These are phyloP conservation scores for Stichodactyla mertensii DNA, from an alignment of 64 coral and sea anemone species.

Conservation along the genomic window DNA sequence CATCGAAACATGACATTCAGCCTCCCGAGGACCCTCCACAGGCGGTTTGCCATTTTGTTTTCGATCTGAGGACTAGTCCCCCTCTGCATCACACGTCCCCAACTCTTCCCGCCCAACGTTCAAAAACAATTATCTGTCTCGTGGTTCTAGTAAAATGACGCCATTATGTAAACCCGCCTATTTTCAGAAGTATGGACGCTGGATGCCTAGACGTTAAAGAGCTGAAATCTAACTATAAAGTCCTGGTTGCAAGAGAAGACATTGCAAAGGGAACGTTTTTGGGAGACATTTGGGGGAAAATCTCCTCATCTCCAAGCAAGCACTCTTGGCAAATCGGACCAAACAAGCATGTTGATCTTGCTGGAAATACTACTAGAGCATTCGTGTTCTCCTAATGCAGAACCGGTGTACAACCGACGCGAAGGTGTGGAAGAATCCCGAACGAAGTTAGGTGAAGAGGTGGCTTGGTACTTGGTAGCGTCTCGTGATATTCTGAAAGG, in stretches of 20 bases:
- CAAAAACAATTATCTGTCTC: too few relatives aligned
- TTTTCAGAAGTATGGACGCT: not conserved
- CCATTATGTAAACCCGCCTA: too few relatives aligned
- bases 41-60: too few relatives aligned
- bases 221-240: not conserved
- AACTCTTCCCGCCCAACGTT: too few relatives aligned
- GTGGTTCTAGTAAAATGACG: too few relatives aligned
- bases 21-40: too few relatives aligned
- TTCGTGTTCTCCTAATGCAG: conserved; percentile 8
- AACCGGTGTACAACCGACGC: not conserved
- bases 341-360: conserved; percentile 5
- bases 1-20: too few relatives aligned
- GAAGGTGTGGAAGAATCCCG: not conserved
- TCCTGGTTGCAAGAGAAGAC: not conserved
- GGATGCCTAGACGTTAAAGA: not conserved
- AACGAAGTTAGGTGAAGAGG: not conserved
- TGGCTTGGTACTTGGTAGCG: conserved; percentile 21
- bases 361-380: not conserved
- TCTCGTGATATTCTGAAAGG: conserved; percentile 25
- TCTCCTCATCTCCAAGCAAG: not conserved
- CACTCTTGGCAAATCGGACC: conserved; percentile 7
- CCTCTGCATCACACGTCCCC: too few relatives aligned
- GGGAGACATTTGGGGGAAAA: conserved; percentile 8
- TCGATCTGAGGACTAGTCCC: too few relatives aligned
- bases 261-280: conserved; percentile 9